Evolutionary conservation across 2,113 vertebrate genomes (phyloP).

Genomic region (Ginglymostoma cirratum): DNA sequence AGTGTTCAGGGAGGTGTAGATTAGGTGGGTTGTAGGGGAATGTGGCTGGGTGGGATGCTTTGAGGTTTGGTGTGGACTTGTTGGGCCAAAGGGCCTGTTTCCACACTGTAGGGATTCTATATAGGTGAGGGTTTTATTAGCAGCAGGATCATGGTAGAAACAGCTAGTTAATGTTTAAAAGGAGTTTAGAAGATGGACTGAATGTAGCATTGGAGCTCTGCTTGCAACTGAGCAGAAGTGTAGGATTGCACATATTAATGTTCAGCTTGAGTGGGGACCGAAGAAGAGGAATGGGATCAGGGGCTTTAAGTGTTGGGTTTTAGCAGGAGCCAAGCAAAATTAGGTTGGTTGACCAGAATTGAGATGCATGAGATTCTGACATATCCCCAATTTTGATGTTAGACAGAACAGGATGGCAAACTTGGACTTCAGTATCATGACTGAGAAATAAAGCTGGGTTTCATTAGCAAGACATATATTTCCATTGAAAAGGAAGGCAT

Average conservation of each 20-base stretch:
- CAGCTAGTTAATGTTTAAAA: not conserved
- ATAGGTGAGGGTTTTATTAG: not conserved
- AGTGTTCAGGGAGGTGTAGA: too few species aligned
- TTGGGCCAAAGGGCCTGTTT: too few species aligned
- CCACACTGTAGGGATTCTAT: too few species aligned
- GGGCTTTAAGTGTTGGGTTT: not conserved
- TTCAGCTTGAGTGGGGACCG: not conserved
- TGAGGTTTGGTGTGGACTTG: too few species aligned
- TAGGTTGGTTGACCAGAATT: not conserved
- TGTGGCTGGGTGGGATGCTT: too few species aligned
- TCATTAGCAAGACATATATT: not conserved
- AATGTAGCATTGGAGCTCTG: not conserved
- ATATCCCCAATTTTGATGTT: not conserved
- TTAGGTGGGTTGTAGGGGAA: too few species aligned
- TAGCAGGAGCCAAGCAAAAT: not conserved
- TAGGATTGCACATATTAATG: not conserved
- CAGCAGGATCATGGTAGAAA: not conserved
- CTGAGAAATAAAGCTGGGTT: not conserved
- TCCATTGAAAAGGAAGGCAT: not conserved
- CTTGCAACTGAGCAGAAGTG: not conserved
- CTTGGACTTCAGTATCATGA: not conserved
- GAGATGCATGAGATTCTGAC: not conserved
- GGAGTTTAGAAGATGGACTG: not conserved
- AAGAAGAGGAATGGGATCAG: not conserved
- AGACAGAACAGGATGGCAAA: not conserved